Evolutionary conservation across 35 echinoderm and acorn worm genomes (phyloP), one percentile per base, ranked within the genome.

Genomic region (Holothuria glaberrima): DNA sequence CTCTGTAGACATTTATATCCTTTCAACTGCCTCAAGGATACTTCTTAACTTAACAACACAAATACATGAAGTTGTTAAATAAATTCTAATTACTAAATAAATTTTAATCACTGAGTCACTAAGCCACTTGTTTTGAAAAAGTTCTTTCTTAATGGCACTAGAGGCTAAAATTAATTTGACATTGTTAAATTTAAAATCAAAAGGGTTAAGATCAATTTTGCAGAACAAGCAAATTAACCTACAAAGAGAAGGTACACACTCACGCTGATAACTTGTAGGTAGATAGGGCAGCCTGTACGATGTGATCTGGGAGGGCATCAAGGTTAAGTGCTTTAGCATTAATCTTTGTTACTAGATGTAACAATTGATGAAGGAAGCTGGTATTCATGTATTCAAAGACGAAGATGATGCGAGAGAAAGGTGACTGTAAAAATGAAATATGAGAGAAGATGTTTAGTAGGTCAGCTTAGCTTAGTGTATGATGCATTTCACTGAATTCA

Each of bases 301-400:
- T 92, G 64, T 99, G 97, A 12, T 91, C 75, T 76, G 97, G 97
- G 54, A 99, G 89, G 31, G 79, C 68, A 59, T 92, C 93, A 24
- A 99, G 91, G 21, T 86, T 82, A 3, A 99, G 89, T n/a, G 97
- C 93, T 30, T 54, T 91, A 17, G 97, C 91, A 71, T 99, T 99
- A 68, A 99, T 93, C 10, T 90, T 56, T 26, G 93, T 99, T 5
- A 99, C 91, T 2, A 99, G 84, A 25, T 35, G 92, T 35, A 95
- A 68, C 66, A 99, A 82, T 30, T 75, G 75, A 59, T 94, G 93
- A 24, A 99, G 94, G 56, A 95, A 99, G 24, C 67, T 86, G 12
- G 93, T 86, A 64, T 99, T 95, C 79, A 95, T 99, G 93, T 95
- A 99, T 36, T 91, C 93, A 95, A 99, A 99, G 64, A 99, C 75